Evolutionary conservation across 2,888 invertebrate species (phyloP).

Genomic region (Athetis lepigone): DNA sequence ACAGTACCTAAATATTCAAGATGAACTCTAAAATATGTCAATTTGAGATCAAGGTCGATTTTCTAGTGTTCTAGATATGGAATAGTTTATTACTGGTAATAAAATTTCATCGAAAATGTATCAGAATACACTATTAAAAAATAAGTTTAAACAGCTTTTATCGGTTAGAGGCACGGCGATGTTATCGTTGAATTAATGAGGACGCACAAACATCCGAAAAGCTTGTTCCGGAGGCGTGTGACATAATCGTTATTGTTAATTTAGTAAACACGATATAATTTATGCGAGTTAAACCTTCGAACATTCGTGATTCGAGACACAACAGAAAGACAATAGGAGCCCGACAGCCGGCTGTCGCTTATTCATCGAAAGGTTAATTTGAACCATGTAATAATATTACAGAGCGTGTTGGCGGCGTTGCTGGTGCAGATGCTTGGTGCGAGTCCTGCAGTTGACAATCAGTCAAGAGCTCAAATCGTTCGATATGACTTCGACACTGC

Average conservation of each 20-base stretch:
- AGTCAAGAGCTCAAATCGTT: conserved; percentile 76
- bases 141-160: conserved; percentile 23
- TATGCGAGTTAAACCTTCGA: conserved; percentile 24
- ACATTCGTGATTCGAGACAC: no score
- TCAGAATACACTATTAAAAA: conserved; percentile 28
- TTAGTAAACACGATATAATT: conserved; percentile 22
- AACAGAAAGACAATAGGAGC: no score
- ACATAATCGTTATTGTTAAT: conserved; percentile 21
- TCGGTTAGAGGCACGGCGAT: conserved; percentile 15
- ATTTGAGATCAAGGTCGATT: conserved; percentile 50
- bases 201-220: conserved; percentile 9
- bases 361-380: no score
- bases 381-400: conserved; percentile 65
- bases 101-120: conserved; percentile 29
- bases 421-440: conserved; percentile 69
- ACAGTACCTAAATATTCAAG: background rate
- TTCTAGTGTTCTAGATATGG: conserved; percentile 54
- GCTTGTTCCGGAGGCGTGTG: conserved; percentile 14
- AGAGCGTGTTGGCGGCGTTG: conserved; percentile 72
- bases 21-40: conserved; percentile 43
- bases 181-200: conserved; percentile 41
- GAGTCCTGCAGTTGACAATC: conserved; percentile 72
- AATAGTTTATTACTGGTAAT: conserved; percentile 55
- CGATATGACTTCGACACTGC: conserved; percentile 80
- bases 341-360: no score